Evolutionary conservation across 2,113 vertebrate species (phyloP).

Genomic region (Tupaia chinensis): DNA sequence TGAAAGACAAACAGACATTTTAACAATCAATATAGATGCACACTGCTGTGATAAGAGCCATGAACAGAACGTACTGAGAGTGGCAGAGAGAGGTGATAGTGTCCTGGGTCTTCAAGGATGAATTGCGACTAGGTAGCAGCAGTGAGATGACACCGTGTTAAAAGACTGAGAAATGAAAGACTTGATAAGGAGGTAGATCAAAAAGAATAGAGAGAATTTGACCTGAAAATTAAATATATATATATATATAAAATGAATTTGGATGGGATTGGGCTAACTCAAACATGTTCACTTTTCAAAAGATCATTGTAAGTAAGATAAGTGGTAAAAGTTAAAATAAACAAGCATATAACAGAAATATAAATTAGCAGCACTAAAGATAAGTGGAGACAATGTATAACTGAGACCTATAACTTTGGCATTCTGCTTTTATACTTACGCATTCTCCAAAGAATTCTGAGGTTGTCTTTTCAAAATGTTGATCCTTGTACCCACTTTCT

Average conservation of each 20-base stretch:
- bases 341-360: not conserved
- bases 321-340: not conserved
- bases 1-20: not conserved
- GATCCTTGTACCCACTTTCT: not conserved
- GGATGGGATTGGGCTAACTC: not conserved
- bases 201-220: not conserved
- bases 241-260: not conserved
- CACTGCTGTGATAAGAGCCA: not conserved
- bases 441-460: not conserved
- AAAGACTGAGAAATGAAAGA: not conserved
- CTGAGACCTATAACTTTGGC: not conserved
- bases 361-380: not conserved
- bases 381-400: not conserved
- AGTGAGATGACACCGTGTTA: not conserved
- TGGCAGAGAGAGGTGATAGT: not conserved
- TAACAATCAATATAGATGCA: not conserved
- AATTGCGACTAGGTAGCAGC: not conserved
- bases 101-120: not conserved
- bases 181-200: not conserved
- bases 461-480: not conserved
- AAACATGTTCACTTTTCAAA: not conserved
- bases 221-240: not conserved
- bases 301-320: not conserved
- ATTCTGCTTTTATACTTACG: not conserved
- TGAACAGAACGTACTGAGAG: not conserved